Evolutionary conservation across 2,797 vertebrate species (phyloP).

Genomic region (Hipposideros larvatus): DNA sequence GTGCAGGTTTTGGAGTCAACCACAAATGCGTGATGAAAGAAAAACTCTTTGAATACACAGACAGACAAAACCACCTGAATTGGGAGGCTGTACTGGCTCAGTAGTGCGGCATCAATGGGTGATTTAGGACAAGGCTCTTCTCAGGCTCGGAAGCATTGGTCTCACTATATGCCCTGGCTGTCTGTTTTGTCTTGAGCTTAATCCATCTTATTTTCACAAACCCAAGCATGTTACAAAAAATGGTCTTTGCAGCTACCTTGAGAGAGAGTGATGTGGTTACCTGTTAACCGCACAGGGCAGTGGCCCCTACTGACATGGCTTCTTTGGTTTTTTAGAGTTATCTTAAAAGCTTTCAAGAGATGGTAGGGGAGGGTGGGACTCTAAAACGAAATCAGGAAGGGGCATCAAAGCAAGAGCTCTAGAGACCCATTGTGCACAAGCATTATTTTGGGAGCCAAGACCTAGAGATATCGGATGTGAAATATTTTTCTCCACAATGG

Average conservation of each 20-base stretch:
- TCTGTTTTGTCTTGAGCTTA: background rate
- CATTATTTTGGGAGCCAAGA: background rate
- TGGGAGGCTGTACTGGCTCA: background rate
- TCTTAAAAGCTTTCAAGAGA: background rate
- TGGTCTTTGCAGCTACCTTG: background rate
- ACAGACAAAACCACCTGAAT: background rate
- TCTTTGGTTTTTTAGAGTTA: background rate
- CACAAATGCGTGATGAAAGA: background rate
- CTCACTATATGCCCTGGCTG: background rate
- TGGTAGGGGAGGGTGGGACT: background rate
- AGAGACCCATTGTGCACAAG: background rate
- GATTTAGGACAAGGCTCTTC: too few relatives aligned
- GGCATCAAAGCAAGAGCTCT: background rate
- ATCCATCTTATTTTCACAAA: conserved; percentile 42
- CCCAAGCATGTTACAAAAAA: background rate
- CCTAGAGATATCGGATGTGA: background rate
- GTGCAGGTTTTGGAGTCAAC: background rate
- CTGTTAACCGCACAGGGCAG: background rate
- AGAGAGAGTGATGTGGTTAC: background rate
- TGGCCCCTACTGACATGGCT: background rate
- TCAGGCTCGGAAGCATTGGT: background rate
- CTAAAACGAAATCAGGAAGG: background rate
- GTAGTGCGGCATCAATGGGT: too few relatives aligned
- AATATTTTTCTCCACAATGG: background rate
- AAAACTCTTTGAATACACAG: background rate